Percentiles rank a stretch among this genome's conserved stretches.
These are phyloP conservation scores for Anadara kagoshimensis DNA, from an alignment of 1,140 invertebrate genomes.

Conservation along the genomic window DNA sequence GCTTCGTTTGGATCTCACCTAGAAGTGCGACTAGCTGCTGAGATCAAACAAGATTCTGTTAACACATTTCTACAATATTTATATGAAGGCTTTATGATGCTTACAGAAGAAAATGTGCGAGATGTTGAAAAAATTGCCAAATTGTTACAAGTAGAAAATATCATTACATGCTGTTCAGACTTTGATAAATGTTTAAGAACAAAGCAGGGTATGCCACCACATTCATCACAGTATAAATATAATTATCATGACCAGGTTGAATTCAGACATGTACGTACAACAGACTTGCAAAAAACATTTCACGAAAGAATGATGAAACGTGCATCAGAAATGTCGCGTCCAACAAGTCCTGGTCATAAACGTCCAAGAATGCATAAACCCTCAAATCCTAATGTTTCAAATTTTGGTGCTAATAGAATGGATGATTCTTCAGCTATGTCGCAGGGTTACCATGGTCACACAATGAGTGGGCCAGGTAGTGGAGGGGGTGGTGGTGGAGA, in stretches of 20 bases:
- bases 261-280: conserved; percentile 39
- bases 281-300: conserved; percentile 33
- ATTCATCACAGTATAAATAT: conserved; percentile 31
- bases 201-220: conserved; percentile 23
- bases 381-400: not conserved
- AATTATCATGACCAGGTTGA: conserved; percentile 37
- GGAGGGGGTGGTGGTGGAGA: conserved; percentile 12
- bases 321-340: conserved; percentile 16
- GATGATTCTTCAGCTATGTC: conserved; percentile 16
- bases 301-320: conserved; percentile 35
- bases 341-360: conserved; percentile 29
- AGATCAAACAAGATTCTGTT: conserved; percentile 42
- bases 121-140: conserved; percentile 41
- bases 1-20: conserved; percentile 39
- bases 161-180: conserved; percentile 46
- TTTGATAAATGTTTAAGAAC: conserved; percentile 40
- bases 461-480: not conserved
- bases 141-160: conserved; percentile 44
- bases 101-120: conserved; percentile 43
- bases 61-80: conserved; percentile 46
- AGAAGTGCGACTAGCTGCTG: conserved; percentile 39
- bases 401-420: not conserved
- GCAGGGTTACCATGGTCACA: conserved; percentile 8
- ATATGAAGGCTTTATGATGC: conserved; percentile 46
- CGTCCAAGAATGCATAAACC: conserved; percentile 22